These are phyloP conservation scores for Yponomeuta evonymella DNA, from an alignment of 2,888 invertebrate genomes.

Conservation along the genomic window DNA sequence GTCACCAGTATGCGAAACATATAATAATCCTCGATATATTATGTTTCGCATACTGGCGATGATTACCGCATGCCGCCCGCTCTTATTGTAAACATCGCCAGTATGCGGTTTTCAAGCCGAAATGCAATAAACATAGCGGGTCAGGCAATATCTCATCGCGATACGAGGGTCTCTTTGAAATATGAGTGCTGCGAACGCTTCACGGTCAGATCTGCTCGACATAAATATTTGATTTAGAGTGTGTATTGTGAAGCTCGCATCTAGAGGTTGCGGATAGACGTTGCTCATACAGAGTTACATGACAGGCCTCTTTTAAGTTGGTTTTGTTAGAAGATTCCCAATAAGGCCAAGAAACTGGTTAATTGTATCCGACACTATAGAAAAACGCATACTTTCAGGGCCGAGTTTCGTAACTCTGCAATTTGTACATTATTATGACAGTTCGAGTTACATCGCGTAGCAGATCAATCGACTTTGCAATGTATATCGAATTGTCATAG, in stretches of 20 bases:
- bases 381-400: too few species aligned
- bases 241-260: background rate
- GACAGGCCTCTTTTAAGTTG: too few species aligned
- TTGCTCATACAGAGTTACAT: too few species aligned
- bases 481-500: too few species aligned
- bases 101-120: slow-evolving; percentile 2
- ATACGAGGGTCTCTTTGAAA: slow-evolving; percentile 14
- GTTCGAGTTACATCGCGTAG: too few species aligned
- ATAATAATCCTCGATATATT: background rate
- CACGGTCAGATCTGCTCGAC: slow-evolving; percentile 17
- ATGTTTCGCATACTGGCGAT: background rate
- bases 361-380: too few species aligned
- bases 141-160: slow-evolving; percentile 12
- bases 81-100: background rate
- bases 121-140: slow-evolving; percentile 13
- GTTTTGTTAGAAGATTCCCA: too few species aligned
- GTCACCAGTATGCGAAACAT: too few species aligned
- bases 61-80: background rate
- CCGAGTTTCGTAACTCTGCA: too few species aligned
- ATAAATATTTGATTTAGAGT: slow-evolving; percentile 15
- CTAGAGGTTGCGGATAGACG: background rate
- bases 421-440: too few species aligned
- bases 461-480: too few species aligned
- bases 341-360: too few species aligned
- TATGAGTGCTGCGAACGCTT: slow-evolving; percentile 12